A percentile compares a stretch with the other conserved stretches of the same genome.
Evolutionary conservation across 2,888 invertebrate species (phyloP).

Genomic region (Sericinus montela): DNA sequence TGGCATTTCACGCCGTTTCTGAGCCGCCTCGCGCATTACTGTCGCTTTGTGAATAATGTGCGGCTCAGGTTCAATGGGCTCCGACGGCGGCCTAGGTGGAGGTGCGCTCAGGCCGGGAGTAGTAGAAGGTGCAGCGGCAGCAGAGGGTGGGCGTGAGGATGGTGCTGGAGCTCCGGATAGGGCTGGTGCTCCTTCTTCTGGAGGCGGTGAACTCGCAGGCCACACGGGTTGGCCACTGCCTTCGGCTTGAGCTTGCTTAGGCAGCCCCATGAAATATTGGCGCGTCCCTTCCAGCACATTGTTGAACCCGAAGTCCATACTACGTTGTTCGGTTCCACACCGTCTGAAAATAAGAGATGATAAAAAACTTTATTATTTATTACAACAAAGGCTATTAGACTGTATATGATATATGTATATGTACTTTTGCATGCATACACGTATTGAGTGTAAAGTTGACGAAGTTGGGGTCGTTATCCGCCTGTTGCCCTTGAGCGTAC

Average conservation of each 20-base stretch:
- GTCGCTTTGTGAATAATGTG: conserved; percentile 77
- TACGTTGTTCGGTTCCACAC: conserved; percentile 66
- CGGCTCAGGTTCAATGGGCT: conserved; percentile 73
- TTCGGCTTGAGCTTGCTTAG: conserved; percentile 73
- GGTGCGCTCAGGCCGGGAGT: conserved; percentile 49
- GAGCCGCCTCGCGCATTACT: conserved; percentile 74
- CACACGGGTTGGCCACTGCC: conserved; percentile 57
- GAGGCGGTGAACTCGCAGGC: conserved; percentile 49
- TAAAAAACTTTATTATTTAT: conserved; percentile 14
- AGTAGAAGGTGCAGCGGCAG: conserved; percentile 63
- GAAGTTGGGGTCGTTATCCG: conserved; percentile 62
- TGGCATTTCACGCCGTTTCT: conserved; percentile 64
- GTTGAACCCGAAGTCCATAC: conserved; percentile 87
- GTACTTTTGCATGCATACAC: conserved; percentile 7
- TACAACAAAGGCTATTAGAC: not conserved
- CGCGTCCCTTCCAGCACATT: conserved; percentile 91
- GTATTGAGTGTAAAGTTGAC: conserved; percentile 34
- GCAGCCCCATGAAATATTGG: conserved; percentile 90
- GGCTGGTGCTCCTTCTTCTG: conserved; percentile 63
- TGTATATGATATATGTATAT: not conserved
- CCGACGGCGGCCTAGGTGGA: conserved; percentile 70
- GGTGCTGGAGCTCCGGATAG: conserved; percentile 66
- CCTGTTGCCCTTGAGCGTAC: conserved; percentile 68
- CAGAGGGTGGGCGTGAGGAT: conserved; percentile 71
- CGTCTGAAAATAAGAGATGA: conserved; percentile 36